These are phyloP conservation scores for Dynastes tityus DNA, from an alignment of 2,888 invertebrate species.

Conservation along the genomic window DNA sequence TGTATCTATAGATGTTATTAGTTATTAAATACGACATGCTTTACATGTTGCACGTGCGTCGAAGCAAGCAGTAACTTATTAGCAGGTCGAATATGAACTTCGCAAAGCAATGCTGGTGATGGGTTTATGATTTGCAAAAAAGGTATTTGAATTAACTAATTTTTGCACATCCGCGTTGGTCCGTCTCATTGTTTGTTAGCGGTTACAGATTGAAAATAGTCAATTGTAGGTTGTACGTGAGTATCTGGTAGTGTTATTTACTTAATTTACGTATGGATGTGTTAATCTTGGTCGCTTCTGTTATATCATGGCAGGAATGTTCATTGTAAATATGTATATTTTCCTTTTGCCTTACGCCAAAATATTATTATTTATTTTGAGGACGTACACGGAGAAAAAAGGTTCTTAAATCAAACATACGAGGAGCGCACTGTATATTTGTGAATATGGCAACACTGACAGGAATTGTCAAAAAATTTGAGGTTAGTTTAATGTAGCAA, in stretches of 20 bases:
- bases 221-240: not conserved
- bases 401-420: too few species aligned
- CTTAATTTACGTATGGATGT: not conserved
- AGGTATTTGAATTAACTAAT: not conserved
- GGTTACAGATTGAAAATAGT: not conserved
- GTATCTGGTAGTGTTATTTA: not conserved
- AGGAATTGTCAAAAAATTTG: too few species aligned
- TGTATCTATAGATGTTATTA: not conserved
- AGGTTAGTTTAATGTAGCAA: too few species aligned
- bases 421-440: too few species aligned
- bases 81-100: not conserved
- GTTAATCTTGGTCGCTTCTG: constrained; percentile 4
- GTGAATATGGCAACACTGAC: too few species aligned
- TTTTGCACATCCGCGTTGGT: not conserved
- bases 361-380: too few species aligned
- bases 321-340: too few species aligned
- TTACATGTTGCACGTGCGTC: not conserved
- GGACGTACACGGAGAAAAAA: too few species aligned
- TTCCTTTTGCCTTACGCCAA: too few species aligned
- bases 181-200: not conserved
- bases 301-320: too few species aligned
- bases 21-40: not conserved
- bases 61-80: not conserved
- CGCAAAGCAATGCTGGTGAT: not conserved
- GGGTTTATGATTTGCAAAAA: not conserved